Evolutionary conservation across 2,113 vertebrate genomes (phyloP).

Genomic region (Halichoerus grypus): DNA sequence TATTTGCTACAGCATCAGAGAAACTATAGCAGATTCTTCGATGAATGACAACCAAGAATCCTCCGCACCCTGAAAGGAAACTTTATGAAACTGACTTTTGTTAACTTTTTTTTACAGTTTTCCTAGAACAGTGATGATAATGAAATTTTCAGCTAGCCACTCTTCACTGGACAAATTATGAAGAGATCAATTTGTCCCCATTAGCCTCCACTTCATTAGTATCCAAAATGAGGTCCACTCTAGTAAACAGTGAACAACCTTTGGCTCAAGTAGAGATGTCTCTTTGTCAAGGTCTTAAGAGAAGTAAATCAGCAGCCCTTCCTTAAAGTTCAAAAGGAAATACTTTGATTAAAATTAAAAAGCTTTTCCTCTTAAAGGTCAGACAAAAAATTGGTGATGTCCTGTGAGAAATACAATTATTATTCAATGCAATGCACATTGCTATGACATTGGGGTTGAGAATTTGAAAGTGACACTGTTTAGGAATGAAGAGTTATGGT

Average conservation of each 20-base stretch:
- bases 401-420: slow-evolving; percentile 29
- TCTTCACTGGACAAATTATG: slow-evolving; percentile 83
- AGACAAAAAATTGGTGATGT: slow-evolving; percentile 27
- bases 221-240: slow-evolving; percentile 66
- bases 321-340: slow-evolving; percentile 84
- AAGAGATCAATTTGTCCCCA: slow-evolving; percentile 84
- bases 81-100: slow-evolving; percentile 78
- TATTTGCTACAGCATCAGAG: slow-evolving; percentile 68
- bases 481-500: slow-evolving; percentile 56
- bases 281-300: slow-evolving; percentile 75
- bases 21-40: slow-evolving; percentile 55
- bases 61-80: slow-evolving; percentile 54
- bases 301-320: slow-evolving; percentile 77
- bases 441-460: slow-evolving; percentile 1
- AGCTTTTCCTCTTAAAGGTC: slow-evolving; percentile 71
- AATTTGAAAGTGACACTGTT: slow-evolving; percentile 55
- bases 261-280: slow-evolving; percentile 20
- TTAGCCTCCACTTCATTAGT: slow-evolving; percentile 82
- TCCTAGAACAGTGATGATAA: slow-evolving; percentile 72
- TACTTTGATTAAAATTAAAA: slow-evolving; percentile 84
- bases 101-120: slow-evolving; percentile 71
- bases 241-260: slow-evolving; percentile 57
- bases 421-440: slow-evolving; percentile 36
- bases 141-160: slow-evolving; percentile 80
- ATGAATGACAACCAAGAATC: slow-evolving; percentile 74